A percentile compares a stretch with the other conserved stretches of the same genome.
These are phyloP conservation scores for Schizothorax lantsangensis DNA, from an alignment of 2,797 vertebrate species.

Conservation along the genomic window DNA sequence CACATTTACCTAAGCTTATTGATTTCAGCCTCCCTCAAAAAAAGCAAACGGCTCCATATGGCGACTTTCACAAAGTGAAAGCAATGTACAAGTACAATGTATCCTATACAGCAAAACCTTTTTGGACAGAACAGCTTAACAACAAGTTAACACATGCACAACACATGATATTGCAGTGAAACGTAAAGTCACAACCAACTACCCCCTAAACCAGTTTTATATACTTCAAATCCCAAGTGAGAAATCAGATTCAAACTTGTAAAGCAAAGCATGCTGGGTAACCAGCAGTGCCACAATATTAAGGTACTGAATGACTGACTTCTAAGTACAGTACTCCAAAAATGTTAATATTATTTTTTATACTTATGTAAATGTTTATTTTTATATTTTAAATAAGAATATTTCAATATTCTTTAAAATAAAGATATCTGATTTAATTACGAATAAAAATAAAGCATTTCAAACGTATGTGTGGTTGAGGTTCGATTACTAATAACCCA, in stretches of 20 bases:
- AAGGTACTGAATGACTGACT: neutral
- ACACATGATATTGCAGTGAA: neutral
- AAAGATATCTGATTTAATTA: neutral
- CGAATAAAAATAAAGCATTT: neutral
- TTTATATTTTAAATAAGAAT: neutral
- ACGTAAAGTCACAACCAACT: neutral
- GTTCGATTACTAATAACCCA: neutral
- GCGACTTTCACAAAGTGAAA: neutral
- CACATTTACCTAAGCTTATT: constrained; percentile 28
- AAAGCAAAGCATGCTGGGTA: neutral
- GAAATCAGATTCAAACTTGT: neutral
- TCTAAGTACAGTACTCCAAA: neutral
- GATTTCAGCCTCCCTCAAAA: constrained; percentile 13
- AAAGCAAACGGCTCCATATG: neutral
- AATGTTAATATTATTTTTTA: neutral
- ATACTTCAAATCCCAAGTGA: neutral
- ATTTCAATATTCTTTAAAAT: neutral
- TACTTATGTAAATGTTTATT: neutral
- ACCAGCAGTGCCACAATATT: neutral
- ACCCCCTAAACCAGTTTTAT: neutral
- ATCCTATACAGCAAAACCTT: neutral
- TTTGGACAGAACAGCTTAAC: neutral
- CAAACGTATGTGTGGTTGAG: neutral
- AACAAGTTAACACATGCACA: neutral
- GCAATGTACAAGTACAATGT: neutral